phyloP scores from a whole-genome alignment of 2,113 vertebrate genomes.

The Isichthys henryi region DNA sequence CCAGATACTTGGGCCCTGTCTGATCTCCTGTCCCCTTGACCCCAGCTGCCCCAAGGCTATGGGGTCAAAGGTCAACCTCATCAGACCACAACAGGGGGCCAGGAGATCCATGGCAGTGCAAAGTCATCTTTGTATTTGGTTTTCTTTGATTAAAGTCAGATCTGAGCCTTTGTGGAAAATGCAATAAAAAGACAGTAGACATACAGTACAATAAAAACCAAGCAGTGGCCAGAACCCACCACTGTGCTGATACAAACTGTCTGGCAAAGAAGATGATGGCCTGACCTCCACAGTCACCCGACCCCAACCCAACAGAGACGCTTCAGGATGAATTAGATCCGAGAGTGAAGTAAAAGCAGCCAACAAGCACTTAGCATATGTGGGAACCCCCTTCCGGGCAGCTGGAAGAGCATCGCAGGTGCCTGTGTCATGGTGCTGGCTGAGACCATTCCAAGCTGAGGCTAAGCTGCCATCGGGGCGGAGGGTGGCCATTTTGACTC shows the following conservation, averaged over 20 bases:
- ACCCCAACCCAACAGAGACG: neutral
- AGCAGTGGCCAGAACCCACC: neutral
- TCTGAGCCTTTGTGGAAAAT: neutral
- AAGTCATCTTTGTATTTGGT: conserved; percentile 46
- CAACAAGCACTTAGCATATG: neutral
- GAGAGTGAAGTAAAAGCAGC: neutral
- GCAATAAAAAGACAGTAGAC: neutral
- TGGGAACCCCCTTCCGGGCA: neutral
- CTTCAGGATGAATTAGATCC: neutral
- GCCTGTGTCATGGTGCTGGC: neutral
- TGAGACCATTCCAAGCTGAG: neutral
- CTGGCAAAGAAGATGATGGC: neutral
- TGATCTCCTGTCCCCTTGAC: conserved; percentile 39
- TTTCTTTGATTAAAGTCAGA: neutral
- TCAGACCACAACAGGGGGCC: conserved; percentile 33
- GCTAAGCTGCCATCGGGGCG: neutral
- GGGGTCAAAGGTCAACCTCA: conserved; percentile 48
- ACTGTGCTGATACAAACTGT: neutral
- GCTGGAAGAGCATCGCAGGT: neutral
- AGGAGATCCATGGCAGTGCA: conserved; percentile 37
- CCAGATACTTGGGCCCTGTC: conserved; percentile 39
- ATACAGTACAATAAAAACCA: neutral
- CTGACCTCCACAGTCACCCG: neutral
- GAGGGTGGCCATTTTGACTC: neutral
- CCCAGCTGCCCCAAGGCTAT: conserved; percentile 36